These are phyloP conservation scores for Mixornis gularis DNA, from an alignment of 2,113 vertebrate genomes.

Conservation along the genomic window DNA sequence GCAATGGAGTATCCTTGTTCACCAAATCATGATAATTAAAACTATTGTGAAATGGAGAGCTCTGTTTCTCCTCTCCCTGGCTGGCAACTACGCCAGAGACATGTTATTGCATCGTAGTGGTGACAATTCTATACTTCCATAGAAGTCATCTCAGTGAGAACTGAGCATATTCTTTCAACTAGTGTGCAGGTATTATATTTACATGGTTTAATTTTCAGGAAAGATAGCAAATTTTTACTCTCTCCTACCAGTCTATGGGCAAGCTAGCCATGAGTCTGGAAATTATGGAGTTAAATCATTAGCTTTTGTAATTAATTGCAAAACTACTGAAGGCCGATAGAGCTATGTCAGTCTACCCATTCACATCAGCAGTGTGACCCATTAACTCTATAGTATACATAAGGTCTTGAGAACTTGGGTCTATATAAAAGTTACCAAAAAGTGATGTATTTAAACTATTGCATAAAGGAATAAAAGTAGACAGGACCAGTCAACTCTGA, in stretches of 20 bases:
- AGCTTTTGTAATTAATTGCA: not conserved
- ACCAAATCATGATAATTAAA: not conserved
- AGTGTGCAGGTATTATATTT: not conserved
- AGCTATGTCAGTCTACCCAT: not conserved
- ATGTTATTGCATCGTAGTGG: not conserved
- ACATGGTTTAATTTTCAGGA: not conserved
- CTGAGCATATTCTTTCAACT: not conserved
- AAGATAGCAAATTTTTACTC: not conserved
- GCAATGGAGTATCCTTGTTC: not conserved
- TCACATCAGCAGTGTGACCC: not conserved
- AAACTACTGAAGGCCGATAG: not conserved
- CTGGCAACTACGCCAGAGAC: not conserved
- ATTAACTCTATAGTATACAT: not conserved
- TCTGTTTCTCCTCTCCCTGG: not conserved
- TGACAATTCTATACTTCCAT: not conserved
- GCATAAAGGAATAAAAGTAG: not conserved
- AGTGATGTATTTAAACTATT: not conserved
- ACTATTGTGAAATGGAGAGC: not conserved
- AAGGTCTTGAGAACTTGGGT: not conserved
- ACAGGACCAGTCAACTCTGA: not conserved
- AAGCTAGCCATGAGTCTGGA: not conserved
- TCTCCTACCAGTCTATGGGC: not conserved
- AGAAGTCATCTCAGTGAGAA: not conserved
- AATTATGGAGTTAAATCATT: not conserved
- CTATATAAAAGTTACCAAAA: not conserved